These are phyloP conservation scores for Bothrops jararaca DNA, from an alignment of 2,113 vertebrate genomes.

Conservation along the genomic window DNA sequence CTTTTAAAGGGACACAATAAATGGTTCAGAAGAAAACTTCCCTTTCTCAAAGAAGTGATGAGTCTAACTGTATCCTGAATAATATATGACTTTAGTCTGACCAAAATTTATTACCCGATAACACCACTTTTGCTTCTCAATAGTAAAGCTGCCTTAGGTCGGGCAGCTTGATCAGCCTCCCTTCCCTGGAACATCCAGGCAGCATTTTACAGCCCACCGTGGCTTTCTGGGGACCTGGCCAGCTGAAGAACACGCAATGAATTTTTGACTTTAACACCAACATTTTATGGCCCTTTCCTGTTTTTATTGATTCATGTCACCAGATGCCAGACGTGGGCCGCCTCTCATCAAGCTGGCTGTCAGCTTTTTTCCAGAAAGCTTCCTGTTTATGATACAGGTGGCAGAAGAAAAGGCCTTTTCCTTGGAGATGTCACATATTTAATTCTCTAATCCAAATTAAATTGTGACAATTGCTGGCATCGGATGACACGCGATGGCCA, in stretches of 20 bases:
- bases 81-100: neutral
- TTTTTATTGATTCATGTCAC: neutral
- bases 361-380: neutral
- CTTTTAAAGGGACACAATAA: neutral
- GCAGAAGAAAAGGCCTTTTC: neutral
- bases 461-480: neutral
- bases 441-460: neutral
- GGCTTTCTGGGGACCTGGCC: neutral
- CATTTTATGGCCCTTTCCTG: neutral
- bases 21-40: neutral
- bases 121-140: neutral
- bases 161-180: neutral
- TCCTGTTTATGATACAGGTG: neutral
- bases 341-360: neutral
- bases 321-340: neutral
- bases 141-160: neutral
- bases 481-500: neutral
- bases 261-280: neutral
- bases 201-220: neutral
- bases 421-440: neutral
- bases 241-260: neutral
- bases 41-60: neutral
- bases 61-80: neutral
- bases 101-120: neutral
- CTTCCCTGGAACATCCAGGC: neutral